phyloP scores from a whole-genome alignment of 1,140 invertebrate species.

The Thaumatotibia leucotreta region DNA sequence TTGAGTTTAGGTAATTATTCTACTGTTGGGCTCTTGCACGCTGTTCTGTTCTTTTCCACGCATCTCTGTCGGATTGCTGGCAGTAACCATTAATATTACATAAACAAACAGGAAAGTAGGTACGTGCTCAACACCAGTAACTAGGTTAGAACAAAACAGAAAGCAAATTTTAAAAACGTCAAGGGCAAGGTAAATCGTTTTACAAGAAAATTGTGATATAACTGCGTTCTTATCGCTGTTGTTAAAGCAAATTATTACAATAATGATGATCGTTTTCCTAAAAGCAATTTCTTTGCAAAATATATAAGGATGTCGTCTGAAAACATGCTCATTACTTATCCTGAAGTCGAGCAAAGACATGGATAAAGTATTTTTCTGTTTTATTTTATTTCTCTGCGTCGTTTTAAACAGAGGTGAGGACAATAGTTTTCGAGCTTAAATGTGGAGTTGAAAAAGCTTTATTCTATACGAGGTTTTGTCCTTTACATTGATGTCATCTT shows the following conservation, averaged over 20 bases:
- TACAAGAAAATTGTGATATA: background rate
- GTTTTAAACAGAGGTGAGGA: constrained; percentile 1
- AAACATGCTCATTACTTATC: background rate
- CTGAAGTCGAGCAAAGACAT: background rate
- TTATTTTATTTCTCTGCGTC: background rate
- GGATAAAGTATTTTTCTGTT: constrained; percentile 4
- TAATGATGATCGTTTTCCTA: background rate
- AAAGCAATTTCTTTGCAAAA: background rate
- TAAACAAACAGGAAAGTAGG: no score
- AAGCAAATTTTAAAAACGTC: no score
- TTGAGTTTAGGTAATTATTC: no score
- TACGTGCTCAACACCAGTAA: no score
- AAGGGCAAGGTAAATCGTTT: no score
- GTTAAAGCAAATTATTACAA: background rate
- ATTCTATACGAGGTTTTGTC: background rate
- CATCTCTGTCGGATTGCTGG: no score
- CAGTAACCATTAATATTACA: no score
- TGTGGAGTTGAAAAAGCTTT: background rate
- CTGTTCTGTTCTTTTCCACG: no score
- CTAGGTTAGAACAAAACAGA: no score
- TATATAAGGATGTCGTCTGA: background rate
- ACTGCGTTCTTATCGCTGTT: background rate
- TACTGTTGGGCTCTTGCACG: no score
- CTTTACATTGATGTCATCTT: background rate
- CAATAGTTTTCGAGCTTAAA: background rate